These are phyloP conservation scores for Trissolcus brochymenae DNA, from an alignment of 2,888 invertebrate genomes.

Conservation along the genomic window DNA sequence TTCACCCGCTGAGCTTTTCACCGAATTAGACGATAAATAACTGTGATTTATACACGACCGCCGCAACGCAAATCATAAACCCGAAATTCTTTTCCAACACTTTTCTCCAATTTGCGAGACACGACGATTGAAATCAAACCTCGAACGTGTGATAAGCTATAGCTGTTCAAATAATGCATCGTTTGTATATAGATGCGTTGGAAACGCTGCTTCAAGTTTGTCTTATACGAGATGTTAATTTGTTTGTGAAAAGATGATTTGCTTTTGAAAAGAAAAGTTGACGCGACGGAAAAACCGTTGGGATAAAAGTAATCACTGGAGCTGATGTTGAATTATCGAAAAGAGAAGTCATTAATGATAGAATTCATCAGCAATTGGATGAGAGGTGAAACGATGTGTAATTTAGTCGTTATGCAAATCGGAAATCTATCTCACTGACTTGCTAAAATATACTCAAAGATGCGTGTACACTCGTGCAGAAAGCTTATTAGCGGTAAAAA, in stretches of 20 bases:
- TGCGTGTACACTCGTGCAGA: too few species aligned
- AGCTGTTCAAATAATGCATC: conserved; percentile 2
- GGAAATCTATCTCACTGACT: too few species aligned
- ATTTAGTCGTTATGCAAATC: too few species aligned
- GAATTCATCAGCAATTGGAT: neutral
- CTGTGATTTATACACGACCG: conserved; percentile 62
- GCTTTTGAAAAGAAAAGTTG: conserved; percentile 3
- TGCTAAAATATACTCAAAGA: too few species aligned
- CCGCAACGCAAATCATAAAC: conserved; percentile 34
- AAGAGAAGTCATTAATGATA: conserved; percentile 3
- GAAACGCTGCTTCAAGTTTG: conserved; percentile 4
- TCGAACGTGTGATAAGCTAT: conserved; percentile 26
- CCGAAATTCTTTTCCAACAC: conserved; percentile 45
- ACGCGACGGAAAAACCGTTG: conserved; percentile 13
- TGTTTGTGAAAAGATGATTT: conserved; percentile 14
- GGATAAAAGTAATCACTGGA: conserved; percentile 14
- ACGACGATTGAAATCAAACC: conserved; percentile 31
- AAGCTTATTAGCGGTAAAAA: too few species aligned
- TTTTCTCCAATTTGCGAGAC: conserved; percentile 30
- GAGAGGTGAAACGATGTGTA: too few species aligned
- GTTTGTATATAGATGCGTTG: neutral
- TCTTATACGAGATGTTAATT: neutral
- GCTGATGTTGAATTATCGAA: conserved; percentile 25
- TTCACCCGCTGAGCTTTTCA: conserved; percentile 62
- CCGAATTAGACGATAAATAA: conserved; percentile 68